phyloP scores from a whole-genome alignment of 2,797 vertebrate species.

The Margarornis squamiger region DNA sequence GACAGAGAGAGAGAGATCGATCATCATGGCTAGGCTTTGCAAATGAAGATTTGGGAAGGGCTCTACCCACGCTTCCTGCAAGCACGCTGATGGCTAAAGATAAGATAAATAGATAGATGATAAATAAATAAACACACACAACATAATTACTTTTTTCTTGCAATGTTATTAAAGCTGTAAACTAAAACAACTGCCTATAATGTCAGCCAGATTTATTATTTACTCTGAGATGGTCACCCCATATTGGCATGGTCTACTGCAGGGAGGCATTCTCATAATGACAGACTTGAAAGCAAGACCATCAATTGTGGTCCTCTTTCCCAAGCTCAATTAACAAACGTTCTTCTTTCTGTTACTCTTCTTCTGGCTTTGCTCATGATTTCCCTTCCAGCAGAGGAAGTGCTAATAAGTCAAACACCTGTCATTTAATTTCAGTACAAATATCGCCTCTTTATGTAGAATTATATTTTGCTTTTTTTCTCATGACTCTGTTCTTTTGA shows the following conservation, averaged over 20 bases:
- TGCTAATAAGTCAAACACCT: background rate
- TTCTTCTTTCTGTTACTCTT: background rate
- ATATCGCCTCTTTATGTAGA: background rate
- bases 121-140: background rate
- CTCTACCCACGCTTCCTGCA: too few relatives aligned
- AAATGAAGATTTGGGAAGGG: too few relatives aligned
- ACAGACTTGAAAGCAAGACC: background rate
- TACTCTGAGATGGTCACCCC: background rate
- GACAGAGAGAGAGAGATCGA: too few relatives aligned
- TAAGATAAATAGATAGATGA: background rate
- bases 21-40: too few relatives aligned
- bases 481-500: background rate
- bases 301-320: background rate
- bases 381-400: background rate
- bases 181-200: background rate
- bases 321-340: background rate
- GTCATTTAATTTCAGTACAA: background rate
- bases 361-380: background rate
- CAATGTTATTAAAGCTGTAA: constrained; percentile 20
- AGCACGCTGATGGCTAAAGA: too few relatives aligned
- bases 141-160: background rate
- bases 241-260: background rate
- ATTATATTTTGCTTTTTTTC: background rate
- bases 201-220: constrained; percentile 22
- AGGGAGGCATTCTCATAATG: background rate